Evolutionary conservation across 2,888 invertebrate genomes (phyloP).

Genomic region (Morpho deidamia): DNA sequence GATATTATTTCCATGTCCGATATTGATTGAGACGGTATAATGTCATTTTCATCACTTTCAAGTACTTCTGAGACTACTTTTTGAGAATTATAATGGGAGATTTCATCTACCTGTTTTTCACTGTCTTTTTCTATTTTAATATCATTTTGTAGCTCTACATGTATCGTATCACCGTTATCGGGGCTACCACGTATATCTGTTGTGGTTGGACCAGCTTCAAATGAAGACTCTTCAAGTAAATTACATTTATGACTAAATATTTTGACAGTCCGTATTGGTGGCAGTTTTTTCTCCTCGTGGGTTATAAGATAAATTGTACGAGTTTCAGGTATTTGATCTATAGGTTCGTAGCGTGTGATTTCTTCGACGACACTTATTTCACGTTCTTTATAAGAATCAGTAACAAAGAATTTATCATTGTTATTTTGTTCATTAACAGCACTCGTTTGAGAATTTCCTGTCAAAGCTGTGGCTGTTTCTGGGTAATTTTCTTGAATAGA

Average conservation of each 20-base stretch:
- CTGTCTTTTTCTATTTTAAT: too few species aligned
- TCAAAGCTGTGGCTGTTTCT: background rate
- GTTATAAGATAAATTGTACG: constrained; percentile 82
- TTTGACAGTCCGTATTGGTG: constrained; percentile 78
- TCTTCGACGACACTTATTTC: constrained; percentile 52
- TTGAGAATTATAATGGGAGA: too few species aligned
- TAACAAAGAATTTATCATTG: constrained; percentile 53
- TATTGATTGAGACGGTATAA: too few species aligned
- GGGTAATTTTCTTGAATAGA: background rate
- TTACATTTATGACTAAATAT: constrained; percentile 81
- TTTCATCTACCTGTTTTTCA: too few species aligned
- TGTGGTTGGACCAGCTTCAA: constrained; percentile 4
- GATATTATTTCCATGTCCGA: background rate
- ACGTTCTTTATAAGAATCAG: constrained; percentile 43
- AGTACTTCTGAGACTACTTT: too few species aligned
- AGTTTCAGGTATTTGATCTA: constrained; percentile 51
- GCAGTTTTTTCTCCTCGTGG: constrained; percentile 83
- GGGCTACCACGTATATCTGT: too few species aligned
- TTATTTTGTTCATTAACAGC: constrained; percentile 59
- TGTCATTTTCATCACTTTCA: too few species aligned
- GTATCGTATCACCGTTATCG: too few species aligned
- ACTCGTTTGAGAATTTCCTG: constrained; percentile 10
- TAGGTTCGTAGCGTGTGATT: constrained; percentile 47
- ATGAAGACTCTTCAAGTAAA: constrained; percentile 51
- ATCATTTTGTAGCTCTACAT: too few species aligned